Conservation (phyloP, 2,113 vertebrate genomes). For the Anas platyrhynchos region DNA sequence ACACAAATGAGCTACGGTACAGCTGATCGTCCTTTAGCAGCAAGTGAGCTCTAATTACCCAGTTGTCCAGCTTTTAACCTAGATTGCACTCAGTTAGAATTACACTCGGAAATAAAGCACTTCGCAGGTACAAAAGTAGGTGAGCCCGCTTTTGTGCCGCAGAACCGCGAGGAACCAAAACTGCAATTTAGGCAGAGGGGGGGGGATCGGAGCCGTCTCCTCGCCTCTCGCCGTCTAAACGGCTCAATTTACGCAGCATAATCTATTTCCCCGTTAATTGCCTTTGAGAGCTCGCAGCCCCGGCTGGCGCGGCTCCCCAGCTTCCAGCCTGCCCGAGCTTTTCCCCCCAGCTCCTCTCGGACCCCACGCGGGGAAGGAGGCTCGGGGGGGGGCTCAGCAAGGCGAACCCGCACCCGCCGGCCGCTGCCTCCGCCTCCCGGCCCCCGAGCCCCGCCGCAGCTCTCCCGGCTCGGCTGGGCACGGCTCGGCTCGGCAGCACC, state of each 20-base stretch:
- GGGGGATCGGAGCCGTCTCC: slow-evolving; percentile 76
- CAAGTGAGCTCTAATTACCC: slow-evolving; percentile 83
- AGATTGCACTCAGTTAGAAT: slow-evolving; percentile 84
- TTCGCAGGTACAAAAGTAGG: slow-evolving; percentile 78
- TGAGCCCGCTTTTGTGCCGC: slow-evolving; percentile 71
- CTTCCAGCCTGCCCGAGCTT: slow-evolving; percentile 78
- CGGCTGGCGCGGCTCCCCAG: slow-evolving; percentile 75
- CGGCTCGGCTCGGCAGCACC: no score
- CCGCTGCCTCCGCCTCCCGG: no score
- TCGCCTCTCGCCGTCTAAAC: slow-evolving; percentile 83
- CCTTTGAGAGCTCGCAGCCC: slow-evolving; percentile 82
- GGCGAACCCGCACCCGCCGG: no score
- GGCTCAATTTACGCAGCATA: slow-evolving; percentile 82
- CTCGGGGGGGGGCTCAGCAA: no score
- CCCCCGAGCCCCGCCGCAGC: no score
- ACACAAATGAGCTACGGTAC: slow-evolving; percentile 71
- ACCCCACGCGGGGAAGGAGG: no score
- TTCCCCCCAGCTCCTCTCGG: slow-evolving; percentile 49
- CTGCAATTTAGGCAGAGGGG: slow-evolving; percentile 76
- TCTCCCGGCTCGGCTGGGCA: no score
- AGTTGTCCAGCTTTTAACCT: slow-evolving; percentile 86
- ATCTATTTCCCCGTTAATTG: slow-evolving; percentile 85
- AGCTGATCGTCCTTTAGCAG: slow-evolving; percentile 79
- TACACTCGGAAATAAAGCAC: slow-evolving; percentile 82
- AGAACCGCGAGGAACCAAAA: slow-evolving; percentile 81